Evolutionary conservation across 2,888 invertebrate species (phyloP).

Genomic region (Junonia oenone): DNA sequence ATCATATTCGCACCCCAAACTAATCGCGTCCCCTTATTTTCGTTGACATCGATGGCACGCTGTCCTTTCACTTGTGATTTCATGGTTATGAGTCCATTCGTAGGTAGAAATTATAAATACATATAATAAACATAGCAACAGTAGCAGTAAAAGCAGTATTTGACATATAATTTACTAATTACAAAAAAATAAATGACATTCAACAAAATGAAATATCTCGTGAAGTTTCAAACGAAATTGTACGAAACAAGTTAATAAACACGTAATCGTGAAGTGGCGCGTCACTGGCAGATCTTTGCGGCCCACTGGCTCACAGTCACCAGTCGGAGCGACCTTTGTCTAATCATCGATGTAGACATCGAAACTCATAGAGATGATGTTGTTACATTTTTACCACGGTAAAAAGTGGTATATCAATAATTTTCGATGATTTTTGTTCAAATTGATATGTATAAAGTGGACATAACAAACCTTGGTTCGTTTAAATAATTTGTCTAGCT

Average conservation of each 20-base stretch:
- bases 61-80: neutral
- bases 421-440: neutral
- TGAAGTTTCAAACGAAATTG: too few species aligned
- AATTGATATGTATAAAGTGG: too few species aligned
- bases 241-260: constrained; percentile 8
- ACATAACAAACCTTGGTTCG: too few species aligned
- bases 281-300: constrained; percentile 36
- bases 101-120: neutral
- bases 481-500: too few species aligned
- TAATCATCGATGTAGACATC: constrained; percentile 47
- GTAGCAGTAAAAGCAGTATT: too few species aligned
- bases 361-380: constrained; percentile 30
- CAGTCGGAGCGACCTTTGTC: constrained; percentile 45
- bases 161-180: too few species aligned
- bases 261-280: constrained; percentile 9
- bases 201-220: too few species aligned
- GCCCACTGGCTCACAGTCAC: constrained; percentile 41
- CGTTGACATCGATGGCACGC: constrained; percentile 34
- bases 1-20: constrained; percentile 31
- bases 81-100: neutral
- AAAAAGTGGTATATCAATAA: neutral
- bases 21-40: constrained; percentile 36
- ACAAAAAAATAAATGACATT: too few species aligned
- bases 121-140: too few species aligned
- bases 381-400: neutral